These are phyloP conservation scores for Phrynocephalus guinanensis DNA, from an alignment of 2,797 vertebrate species.

Conservation along the genomic window DNA sequence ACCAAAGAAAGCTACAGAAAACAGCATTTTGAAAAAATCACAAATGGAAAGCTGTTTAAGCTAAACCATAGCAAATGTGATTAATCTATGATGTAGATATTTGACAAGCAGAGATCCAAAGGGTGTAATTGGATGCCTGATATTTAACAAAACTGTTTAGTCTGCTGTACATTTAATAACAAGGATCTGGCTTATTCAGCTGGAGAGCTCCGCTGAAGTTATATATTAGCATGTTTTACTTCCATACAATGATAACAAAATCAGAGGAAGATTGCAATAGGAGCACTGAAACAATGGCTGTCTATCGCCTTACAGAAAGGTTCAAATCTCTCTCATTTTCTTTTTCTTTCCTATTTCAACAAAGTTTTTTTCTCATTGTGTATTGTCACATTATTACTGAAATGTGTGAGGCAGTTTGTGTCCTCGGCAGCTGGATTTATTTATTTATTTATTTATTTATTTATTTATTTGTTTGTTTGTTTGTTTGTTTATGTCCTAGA, in stretches of 20 bases:
- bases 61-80: conserved; percentile 38
- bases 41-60: conserved; percentile 33
- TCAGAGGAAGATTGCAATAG: conserved; percentile 35
- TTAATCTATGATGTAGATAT: conserved; percentile 49
- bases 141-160: conserved; percentile 64
- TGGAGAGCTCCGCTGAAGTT: conserved; percentile 63
- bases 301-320: conserved; percentile 25
- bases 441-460: too few species aligned
- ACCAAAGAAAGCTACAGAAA: conserved; percentile 16
- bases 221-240: conserved; percentile 59
- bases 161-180: conserved; percentile 73
- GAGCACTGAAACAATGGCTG: conserved; percentile 45
- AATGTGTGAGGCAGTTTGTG: conserved; percentile 8
- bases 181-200: conserved; percentile 66
- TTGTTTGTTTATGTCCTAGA: neutral
- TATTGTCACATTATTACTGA: conserved; percentile 44
- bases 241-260: conserved; percentile 64
- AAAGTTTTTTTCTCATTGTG: conserved; percentile 37
- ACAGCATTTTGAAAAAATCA: conserved; percentile 14
- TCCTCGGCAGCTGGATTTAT: conserved; percentile 17
- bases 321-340: conserved; percentile 43
- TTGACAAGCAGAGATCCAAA: conserved; percentile 59
- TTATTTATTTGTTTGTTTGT: too few species aligned
- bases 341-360: conserved; percentile 40
- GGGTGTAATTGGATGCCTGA: conserved; percentile 66